Evolutionary conservation across 2,888 invertebrate genomes (phyloP), one percentile per base, ranked within the genome.

Genomic region (Tuberolachnus salignus): DNA sequence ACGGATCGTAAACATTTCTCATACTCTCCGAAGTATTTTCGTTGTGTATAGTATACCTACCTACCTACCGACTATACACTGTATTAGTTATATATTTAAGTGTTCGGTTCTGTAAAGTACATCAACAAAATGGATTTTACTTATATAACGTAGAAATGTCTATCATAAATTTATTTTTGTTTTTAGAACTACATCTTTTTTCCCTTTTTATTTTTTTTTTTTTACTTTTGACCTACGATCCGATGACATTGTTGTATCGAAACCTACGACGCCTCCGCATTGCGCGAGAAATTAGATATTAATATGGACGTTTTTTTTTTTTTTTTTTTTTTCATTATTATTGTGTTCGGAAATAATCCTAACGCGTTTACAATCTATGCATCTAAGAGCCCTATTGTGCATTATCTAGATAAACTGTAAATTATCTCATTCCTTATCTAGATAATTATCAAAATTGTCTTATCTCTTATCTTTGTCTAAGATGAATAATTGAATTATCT

Each of bases 51-150:
- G 10, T 53, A 14, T 49, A 6, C 34, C 34, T 34, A 34, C 34
- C 34, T 34, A 34, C 34, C 6, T 34, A 6, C 34, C 6, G 34
- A 3, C 3, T 34, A 3, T 34, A 34, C 6, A 34, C 34, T 57
- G 23, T 70, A 57, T 64, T 57, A 57, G 57, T 70, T 23, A 57
- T 34, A 21, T 26, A 44, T 57, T 70, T 46, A 57, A 70, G 57
- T 71, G 57, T 13, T 71, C 59, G 46, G 46, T 23, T 11, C 57
- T 34, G 34, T 4, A 14, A 71, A 57, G 44, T 71, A 46, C 23
- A 46, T 49, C 26, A 23, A 59, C n/a, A 59, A 49, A 34, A 59
- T 26, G 46, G 59, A 59, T 59, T 13, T 71, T 9, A 16, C 14
- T 57, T 9, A 16, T n/a, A 42, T 42, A 4, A 34, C 14, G 44